Percentiles rank a stretch among this genome's conserved stretches.
phyloP scores from a whole-genome alignment of 2,888 invertebrate species.

The Tanytarsus gracilentus region DNA sequence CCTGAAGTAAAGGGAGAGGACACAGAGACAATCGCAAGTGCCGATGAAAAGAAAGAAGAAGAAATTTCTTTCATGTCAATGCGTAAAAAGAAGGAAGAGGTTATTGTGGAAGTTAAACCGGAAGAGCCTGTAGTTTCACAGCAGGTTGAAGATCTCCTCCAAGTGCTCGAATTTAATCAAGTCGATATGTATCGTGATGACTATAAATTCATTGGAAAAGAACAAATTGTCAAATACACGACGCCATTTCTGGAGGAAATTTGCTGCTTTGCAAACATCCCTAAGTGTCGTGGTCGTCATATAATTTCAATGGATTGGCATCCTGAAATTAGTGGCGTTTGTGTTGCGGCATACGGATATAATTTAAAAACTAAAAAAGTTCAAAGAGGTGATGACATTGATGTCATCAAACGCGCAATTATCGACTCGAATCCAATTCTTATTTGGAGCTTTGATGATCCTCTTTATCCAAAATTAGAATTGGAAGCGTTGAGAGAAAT shows the following conservation, averaged over 20 bases:
- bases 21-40: constrained; percentile 33
- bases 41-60: constrained; percentile 35
- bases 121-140: constrained; percentile 36
- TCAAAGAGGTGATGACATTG: constrained; percentile 39
- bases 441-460: constrained; percentile 66
- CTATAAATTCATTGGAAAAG: constrained; percentile 37
- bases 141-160: constrained; percentile 37
- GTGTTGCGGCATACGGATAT: constrained; percentile 58
- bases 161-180: constrained; percentile 42
- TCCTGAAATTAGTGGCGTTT: constrained; percentile 58
- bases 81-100: constrained; percentile 14
- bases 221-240: constrained; percentile 35
- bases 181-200: constrained; percentile 44
- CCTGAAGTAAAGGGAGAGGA: constrained; percentile 35
- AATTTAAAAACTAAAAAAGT: constrained; percentile 45
- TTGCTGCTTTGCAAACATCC: constrained; percentile 56
- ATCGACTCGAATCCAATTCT: constrained; percentile 57
- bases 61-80: constrained; percentile 30
- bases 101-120: constrained; percentile 31
- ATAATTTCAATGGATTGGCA: constrained; percentile 61
- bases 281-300: constrained; percentile 55
- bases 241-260: constrained; percentile 41
- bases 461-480: constrained; percentile 57
- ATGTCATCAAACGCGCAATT: constrained; percentile 49
- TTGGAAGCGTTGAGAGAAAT: constrained; percentile 60